Evolutionary conservation across 2,888 invertebrate species (phyloP).

Genomic region (Camptogramma bilineatum): DNA sequence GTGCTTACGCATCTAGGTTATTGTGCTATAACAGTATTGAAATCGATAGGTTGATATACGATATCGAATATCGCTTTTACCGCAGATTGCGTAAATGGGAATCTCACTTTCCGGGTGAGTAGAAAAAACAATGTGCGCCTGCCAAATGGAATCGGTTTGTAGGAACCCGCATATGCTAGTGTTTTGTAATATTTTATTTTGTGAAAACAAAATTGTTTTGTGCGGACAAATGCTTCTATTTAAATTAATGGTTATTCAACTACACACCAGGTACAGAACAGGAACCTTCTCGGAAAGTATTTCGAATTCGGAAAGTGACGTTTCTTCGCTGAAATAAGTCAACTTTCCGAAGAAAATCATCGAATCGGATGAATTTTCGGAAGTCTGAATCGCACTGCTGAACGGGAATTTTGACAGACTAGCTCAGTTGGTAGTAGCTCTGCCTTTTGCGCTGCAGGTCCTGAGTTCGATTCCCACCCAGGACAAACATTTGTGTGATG

Average conservation of each 20-base stretch:
- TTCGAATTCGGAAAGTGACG: no score
- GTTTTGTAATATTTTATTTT: constrained; percentile 26
- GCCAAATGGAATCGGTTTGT: constrained; percentile 52
- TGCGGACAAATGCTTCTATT: constrained; percentile 11
- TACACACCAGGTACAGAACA: not conserved
- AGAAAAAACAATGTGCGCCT: constrained; percentile 55
- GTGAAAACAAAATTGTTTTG: constrained; percentile 21
- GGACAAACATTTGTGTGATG: no score
- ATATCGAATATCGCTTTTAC: constrained; percentile 68
- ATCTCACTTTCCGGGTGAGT: constrained; percentile 57
- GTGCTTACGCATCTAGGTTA: constrained; percentile 79
- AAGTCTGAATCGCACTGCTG: no score
- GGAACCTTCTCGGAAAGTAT: no score
- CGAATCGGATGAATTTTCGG: no score
- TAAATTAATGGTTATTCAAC: not conserved
- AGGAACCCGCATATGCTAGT: constrained; percentile 30
- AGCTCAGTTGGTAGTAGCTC: no score
- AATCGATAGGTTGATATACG: constrained; percentile 63
- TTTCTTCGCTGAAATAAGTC: no score
- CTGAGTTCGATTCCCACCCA: no score
- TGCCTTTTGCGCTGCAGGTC: no score
- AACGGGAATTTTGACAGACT: no score
- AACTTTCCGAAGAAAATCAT: no score
- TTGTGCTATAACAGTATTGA: constrained; percentile 66
- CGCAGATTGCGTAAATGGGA: constrained; percentile 70